phyloP scores from a whole-genome alignment of 1,140 invertebrate genomes.

The Trichonephila clavata region DNA sequence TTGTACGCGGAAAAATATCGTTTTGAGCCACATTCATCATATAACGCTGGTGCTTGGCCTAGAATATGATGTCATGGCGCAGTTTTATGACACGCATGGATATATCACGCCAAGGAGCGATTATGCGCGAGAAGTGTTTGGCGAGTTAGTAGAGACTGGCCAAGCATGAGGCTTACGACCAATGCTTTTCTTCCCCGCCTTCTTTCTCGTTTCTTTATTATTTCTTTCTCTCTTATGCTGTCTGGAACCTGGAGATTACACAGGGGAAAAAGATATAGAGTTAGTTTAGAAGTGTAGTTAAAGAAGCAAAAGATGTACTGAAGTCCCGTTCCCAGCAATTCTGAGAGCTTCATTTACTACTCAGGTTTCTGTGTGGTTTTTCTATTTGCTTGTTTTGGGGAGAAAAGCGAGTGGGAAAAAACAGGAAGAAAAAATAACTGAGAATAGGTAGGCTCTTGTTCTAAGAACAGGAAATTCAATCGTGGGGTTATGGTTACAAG shows the following conservation, averaged over 20 bases:
- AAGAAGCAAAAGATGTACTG: not conserved
- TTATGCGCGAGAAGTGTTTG: constrained; percentile 71
- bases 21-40: constrained; percentile 65
- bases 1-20: constrained; percentile 66
- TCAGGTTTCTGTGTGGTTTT: not conserved
- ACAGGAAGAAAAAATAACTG: not conserved
- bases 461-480: not conserved
- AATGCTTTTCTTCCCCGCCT: not conserved
- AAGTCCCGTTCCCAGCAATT: not conserved
- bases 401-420: not conserved
- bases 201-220: constrained; percentile 4
- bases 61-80: constrained; percentile 66
- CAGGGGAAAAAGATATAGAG: constrained; percentile 55
- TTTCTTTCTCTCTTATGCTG: constrained; percentile 3
- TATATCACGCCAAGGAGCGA: constrained; percentile 72
- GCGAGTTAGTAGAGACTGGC: constrained; percentile 61
- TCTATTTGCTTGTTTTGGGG: not conserved
- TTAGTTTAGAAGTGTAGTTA: constrained; percentile 67
- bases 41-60: constrained; percentile 18
- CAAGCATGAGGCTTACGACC: constrained; percentile 51
- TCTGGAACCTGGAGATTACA: constrained; percentile 61
- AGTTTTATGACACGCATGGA: constrained; percentile 66
- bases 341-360: constrained; percentile 37
- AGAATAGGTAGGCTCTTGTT: not conserved
- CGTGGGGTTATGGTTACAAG: no score